Base-by-base conservation (phyloP, 2,113 vertebrate genomes). In the Heterocephalus glaber region DNA sequence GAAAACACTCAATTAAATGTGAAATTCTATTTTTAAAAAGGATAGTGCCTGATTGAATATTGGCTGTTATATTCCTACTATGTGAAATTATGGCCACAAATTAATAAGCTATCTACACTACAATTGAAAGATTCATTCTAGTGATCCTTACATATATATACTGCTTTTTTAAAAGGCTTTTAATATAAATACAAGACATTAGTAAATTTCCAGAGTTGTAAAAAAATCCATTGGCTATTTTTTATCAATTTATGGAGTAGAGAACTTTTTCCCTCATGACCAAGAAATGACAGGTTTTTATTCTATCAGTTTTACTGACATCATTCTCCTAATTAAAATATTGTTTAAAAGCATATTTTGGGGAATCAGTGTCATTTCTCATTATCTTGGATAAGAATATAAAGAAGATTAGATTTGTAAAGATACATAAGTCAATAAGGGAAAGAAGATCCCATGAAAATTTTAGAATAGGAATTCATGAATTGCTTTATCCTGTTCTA, bases 1-100 rank as follows among this genome's bases (percentile, higher is more conserved):
- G 35, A 77, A 93, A 74, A 90, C 60, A 56, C 1, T 41, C 41
- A 76, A 35, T 60, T 86, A 66, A 86, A 22, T 49, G 33, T 92
- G 74, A 93, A 86, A 92, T 86, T 86, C 12, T 68, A 44, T 60
- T 86, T 91, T 91, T 41, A 35, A 85, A 61, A 61, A 28, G 38
- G 35, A 61, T 60, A 82, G 33, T 74, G 35, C 17, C 54, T 68
- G 33, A 54, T 16, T 54, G 14, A 89, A 58, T 95, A 86, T 65
- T 88, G 66, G 35, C 35, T 58, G 28, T 80, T 74, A 49, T 35
- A 56, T 35, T 63, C 63, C 24, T 38, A 14, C 79, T 72, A 7
- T 44, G 20, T 49, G 80, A 76, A 82, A 79, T 52, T 9, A 63
- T 80, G 20, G 17, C 28, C 49, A 72, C 52, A 89, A 87, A 88